phyloP scores from a whole-genome alignment of 1,140 invertebrate species.

The Eumaeus atala region DNA sequence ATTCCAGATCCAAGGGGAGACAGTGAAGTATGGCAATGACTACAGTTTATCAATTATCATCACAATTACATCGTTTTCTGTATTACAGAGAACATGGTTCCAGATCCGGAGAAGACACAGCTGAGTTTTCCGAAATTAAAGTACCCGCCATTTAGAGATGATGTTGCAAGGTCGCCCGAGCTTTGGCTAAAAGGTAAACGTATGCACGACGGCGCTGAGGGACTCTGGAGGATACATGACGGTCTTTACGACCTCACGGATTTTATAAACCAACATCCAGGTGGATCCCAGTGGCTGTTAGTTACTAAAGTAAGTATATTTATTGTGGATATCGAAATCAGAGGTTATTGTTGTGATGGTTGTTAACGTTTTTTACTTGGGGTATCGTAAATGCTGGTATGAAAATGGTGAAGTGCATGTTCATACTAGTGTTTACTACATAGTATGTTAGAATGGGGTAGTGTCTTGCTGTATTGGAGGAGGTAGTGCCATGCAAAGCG shows the following conservation, averaged over 20 bases:
- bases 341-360: neutral
- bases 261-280: conserved; percentile 83
- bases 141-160: conserved; percentile 57
- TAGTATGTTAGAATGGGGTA: too few relatives aligned
- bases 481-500: too few relatives aligned
- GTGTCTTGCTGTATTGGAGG: too few relatives aligned
- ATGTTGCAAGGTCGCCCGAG: conserved; percentile 44
- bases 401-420: neutral
- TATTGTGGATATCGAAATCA: neutral
- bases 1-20: neutral
- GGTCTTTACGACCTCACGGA: conserved; percentile 83
- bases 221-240: conserved; percentile 85
- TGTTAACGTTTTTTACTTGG: neutral
- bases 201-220: conserved; percentile 82
- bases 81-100: conserved; percentile 36
- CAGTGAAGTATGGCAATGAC: neutral
- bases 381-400: neutral
- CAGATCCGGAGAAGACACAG: conserved; percentile 39
- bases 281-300: conserved; percentile 83
- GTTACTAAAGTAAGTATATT: conserved; percentile 75
- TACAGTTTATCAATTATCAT: neutral
- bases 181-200: conserved; percentile 79
- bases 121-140: conserved; percentile 48
- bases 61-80: neutral
- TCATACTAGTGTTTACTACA: too few relatives aligned